These are phyloP conservation scores for Agelaius tricolor DNA, from an alignment of 2,113 vertebrate species.

Conservation along the genomic window DNA sequence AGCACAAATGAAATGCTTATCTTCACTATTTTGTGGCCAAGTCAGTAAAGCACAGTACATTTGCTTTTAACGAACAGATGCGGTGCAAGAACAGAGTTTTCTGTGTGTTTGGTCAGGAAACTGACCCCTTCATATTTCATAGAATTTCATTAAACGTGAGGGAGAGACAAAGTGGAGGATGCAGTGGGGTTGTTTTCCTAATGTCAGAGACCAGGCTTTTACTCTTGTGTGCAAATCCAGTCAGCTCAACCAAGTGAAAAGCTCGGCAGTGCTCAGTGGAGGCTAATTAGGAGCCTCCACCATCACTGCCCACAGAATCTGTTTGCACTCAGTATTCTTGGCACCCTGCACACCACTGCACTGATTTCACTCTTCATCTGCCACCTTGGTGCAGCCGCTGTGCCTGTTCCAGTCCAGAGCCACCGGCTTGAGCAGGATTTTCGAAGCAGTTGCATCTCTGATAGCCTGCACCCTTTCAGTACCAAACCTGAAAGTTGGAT, in stretches of 20 bases:
- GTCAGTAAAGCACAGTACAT: neutral
- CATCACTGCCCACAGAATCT: neutral
- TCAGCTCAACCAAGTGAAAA: constrained; percentile 3
- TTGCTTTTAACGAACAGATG: neutral
- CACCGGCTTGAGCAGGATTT: neutral
- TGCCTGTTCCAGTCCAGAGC: neutral
- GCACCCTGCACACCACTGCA: neutral
- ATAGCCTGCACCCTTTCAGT: neutral
- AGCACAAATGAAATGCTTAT: neutral
- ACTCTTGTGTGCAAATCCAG: neutral
- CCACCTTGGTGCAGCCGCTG: neutral
- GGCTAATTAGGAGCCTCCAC: constrained; percentile 40
- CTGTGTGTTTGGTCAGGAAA: neutral
- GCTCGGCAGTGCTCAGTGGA: accelerated
- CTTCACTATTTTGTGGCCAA: neutral
- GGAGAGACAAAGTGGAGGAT: neutral
- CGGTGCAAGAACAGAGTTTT: neutral
- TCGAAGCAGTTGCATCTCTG: neutral
- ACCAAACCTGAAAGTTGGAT: neutral
- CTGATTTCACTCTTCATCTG: constrained; percentile 22
- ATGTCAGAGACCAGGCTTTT: neutral
- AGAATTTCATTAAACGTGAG: neutral
- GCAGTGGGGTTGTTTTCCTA: neutral
- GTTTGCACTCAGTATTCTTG: constrained; percentile 56
- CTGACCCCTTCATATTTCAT: accelerated